Percentiles rank a stretch among this genome's conserved stretches.
These are phyloP conservation scores for Cordilura impudica DNA, from an alignment of 2,888 invertebrate genomes.

Conservation along the genomic window DNA sequence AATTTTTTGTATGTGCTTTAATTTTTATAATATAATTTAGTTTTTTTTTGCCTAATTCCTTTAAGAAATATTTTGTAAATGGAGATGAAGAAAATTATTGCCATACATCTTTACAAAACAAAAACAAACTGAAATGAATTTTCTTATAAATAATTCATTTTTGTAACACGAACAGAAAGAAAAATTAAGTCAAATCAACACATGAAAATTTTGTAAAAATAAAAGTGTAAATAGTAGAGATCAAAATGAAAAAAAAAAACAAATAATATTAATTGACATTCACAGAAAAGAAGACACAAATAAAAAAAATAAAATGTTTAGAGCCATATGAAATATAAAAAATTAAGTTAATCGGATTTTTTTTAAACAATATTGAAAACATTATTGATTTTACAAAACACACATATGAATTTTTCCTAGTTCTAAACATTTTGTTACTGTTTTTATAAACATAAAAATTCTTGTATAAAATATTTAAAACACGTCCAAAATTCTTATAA, in stretches of 20 bases:
- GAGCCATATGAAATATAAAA: background rate
- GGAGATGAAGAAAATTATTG: constrained; percentile 22
- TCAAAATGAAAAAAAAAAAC: constrained; percentile 14
- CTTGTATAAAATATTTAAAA: constrained; percentile 7
- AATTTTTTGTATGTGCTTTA: constrained; percentile 23
- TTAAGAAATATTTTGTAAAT: background rate
- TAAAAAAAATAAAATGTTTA: background rate
- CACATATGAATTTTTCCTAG: too few species aligned
- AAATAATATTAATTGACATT: too few species aligned
- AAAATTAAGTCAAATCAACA: constrained; percentile 24
- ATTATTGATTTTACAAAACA: too few species aligned
- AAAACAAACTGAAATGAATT: constrained; percentile 12
- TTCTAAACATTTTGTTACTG: too few species aligned
- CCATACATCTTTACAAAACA: constrained; percentile 34
- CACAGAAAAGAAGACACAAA: background rate
- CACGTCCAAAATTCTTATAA: constrained; percentile 37
- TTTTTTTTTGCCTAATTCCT: background rate
- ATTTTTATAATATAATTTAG: constrained; percentile 20
- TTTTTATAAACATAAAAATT: too few species aligned
- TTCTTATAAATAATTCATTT: constrained; percentile 40
- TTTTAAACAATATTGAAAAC: background rate
- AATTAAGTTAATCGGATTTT: background rate
- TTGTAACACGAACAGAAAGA: background rate
- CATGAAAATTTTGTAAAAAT: constrained; percentile 36
- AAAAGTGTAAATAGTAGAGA: constrained; percentile 37